Base-by-base conservation (phyloP, 2,113 vertebrate genomes). In the Hemiprocne comata region DNA sequence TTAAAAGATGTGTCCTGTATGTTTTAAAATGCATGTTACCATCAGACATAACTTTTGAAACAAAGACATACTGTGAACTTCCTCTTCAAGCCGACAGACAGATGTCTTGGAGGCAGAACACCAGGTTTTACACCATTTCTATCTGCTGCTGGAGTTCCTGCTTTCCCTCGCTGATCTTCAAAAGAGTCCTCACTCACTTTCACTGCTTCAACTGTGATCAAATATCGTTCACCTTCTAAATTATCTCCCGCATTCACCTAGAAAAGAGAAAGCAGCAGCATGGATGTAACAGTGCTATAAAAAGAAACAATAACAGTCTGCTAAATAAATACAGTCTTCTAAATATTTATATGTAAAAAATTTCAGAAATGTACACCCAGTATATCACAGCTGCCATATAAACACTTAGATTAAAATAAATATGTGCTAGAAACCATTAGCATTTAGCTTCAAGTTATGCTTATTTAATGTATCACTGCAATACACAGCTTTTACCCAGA, bases 171-270 rank as follows among this genome's bases (percentile, higher is more conserved):
- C 26, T 73, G 78, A 16, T 50, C 66, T 24, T 75, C 50, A 83
- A 17, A 28, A 34, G 20, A 11, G 26, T 85, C 91, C 86, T 89
- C 94, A 34, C 51, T 77, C 55, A 3, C 58, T 90, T 95, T 97
- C 42, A 77, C 80, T 42, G 94, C 97, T 95, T 98, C 98, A 14
- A 98, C 80, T 16, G 98, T 97, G 85, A 98, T 98, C 89, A 98
- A 93, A 64, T 98, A 98, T 2, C 95, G 94, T 11, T 98, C 98
- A 36, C 98, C 95, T 97, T 98, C 98, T 24, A 98, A 98, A 69
- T 97, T 79, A 80, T 98, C 98, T 73, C 98, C 98, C 73, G 97
- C 85, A 48, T 97, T 96, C 89, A 98, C 80, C 98, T 98, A 81
- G 46, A 84, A 73, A 40, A 51, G 24, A 86, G 10, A 70, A 19